Evolutionary conservation across 2,797 vertebrate species (phyloP).

Genomic region (Esox masquinongy): DNA sequence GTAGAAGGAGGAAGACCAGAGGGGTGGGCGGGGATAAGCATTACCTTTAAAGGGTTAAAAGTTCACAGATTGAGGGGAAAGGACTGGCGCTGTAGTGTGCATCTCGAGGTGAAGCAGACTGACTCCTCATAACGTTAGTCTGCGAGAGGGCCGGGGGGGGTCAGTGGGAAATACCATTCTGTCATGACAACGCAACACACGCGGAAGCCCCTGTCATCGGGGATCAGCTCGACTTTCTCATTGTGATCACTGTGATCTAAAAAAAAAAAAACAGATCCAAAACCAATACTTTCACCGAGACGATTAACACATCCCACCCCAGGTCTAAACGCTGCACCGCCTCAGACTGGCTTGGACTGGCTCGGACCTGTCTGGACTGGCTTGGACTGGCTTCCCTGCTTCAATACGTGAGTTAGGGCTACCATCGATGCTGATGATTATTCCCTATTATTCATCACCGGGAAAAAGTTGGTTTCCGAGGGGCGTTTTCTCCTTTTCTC

Average conservation of each 20-base stretch:
- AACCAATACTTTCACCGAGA: no score
- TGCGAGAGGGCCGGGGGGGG: no score
- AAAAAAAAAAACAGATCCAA: neutral
- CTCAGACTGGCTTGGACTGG: neutral
- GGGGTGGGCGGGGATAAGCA: no score
- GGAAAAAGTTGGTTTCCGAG: slow-evolving; percentile 29
- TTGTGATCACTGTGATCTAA: neutral
- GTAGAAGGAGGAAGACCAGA: neutral
- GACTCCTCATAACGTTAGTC: neutral
- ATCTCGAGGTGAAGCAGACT: neutral
- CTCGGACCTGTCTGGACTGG: no score
- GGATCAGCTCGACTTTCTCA: neutral
- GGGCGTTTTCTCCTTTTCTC: slow-evolving; percentile 28
- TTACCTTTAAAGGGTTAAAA: no score
- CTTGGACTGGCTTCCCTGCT: neutral
- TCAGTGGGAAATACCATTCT: no score
- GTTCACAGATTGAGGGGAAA: neutral
- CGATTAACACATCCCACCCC: no score
- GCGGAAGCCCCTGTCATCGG: neutral
- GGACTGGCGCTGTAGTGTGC: neutral
- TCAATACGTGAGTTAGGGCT: neutral
- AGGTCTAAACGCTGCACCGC: neutral
- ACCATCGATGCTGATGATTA: neutral
- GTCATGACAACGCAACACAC: neutral
- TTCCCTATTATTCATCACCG: neutral